Evolutionary conservation across 2,888 invertebrate species (phyloP).

Genomic region (Agrotis clavis): DNA sequence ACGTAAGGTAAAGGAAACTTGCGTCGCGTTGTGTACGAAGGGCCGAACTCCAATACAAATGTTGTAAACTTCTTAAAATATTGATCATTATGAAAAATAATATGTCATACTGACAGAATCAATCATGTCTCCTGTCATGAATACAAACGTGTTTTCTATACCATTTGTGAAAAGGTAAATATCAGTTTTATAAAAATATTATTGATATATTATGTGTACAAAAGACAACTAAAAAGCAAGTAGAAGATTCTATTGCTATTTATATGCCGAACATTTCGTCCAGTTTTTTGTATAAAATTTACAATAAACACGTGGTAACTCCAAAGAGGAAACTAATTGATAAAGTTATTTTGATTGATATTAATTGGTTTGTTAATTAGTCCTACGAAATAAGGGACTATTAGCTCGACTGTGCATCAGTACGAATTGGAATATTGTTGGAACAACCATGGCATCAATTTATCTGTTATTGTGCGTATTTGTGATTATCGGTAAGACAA

Average conservation of each 20-base stretch:
- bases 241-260: constrained; percentile 1
- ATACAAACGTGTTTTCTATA: constrained; percentile 36
- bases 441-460: constrained; percentile 40
- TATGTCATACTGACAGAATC: constrained; percentile 25
- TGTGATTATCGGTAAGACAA: constrained; percentile 49
- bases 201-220: constrained; percentile 35
- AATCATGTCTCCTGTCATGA: constrained; percentile 41
- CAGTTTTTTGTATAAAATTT: constrained; percentile 40
- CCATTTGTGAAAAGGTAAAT: constrained; percentile 35
- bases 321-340: constrained; percentile 1
- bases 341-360: constrained; percentile 4
- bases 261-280: constrained; percentile 22
- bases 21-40: no score
- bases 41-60: background rate
- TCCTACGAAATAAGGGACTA: background rate
- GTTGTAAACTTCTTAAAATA: background rate
- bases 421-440: constrained; percentile 28
- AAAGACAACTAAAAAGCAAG: background rate
- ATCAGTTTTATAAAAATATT: constrained; percentile 20
- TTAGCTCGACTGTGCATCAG: constrained; percentile 30
- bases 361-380: constrained; percentile 40
- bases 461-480: constrained; percentile 17
- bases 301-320: background rate
- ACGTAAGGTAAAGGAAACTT: no score
- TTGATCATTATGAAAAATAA: constrained; percentile 19